Conservation (phyloP, 2,797 vertebrate species). For the Syncerus caffer region DNA sequence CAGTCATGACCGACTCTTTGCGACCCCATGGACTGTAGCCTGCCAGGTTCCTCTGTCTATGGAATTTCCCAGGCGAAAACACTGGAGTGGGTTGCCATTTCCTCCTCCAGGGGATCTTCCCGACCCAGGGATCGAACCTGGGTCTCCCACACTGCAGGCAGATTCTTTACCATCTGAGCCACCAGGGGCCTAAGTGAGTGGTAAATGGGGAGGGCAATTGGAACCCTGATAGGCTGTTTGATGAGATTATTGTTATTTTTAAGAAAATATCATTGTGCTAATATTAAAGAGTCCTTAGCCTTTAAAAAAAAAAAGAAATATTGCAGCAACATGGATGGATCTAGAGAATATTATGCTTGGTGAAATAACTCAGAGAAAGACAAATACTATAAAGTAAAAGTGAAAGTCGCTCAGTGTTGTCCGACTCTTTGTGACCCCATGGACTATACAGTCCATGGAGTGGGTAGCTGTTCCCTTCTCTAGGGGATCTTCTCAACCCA, state of each 20-base stretch:
- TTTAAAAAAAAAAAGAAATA: not conserved
- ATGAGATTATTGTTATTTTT: slow-evolving; percentile 1
- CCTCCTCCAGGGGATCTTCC: not conserved
- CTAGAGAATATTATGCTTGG: not conserved
- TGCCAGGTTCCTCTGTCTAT: not conserved
- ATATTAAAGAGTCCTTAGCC: not conserved
- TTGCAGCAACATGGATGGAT: not conserved
- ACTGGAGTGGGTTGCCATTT: not conserved
- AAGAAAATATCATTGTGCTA: not conserved
- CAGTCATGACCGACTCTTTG: not conserved
- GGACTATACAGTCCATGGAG: not conserved
- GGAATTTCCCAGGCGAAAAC: not conserved
- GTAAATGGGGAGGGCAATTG: not conserved
- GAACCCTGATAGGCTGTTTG: not conserved
- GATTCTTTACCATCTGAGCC: not conserved
- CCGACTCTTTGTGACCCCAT: not conserved
- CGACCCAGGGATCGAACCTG: not conserved
- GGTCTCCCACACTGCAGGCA: not conserved
- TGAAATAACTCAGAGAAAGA: not conserved
- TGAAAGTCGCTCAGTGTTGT: not conserved
- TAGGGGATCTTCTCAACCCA: not conserved
- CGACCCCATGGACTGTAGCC: not conserved
- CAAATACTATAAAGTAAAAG: not conserved
- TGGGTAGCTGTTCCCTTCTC: not conserved
- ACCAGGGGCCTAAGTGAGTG: not conserved